These are phyloP conservation scores for Drosophila monieri DNA, from an alignment of 2,888 invertebrate species.

Conservation along the genomic window DNA sequence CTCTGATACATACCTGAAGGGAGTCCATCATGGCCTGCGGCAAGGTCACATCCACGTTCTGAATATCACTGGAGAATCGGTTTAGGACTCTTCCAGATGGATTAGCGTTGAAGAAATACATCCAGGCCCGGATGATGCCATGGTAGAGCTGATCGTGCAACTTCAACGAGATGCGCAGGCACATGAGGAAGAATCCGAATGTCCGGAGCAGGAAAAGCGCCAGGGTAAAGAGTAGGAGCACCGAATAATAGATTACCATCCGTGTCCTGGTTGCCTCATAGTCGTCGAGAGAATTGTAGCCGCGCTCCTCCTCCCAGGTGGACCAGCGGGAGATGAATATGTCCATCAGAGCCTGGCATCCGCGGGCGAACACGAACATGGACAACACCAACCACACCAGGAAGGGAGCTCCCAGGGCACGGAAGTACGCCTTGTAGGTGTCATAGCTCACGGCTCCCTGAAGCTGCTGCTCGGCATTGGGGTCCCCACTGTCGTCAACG, in stretches of 20 bases:
- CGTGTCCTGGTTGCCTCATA: constrained; percentile 56
- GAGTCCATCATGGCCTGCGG: constrained; percentile 87
- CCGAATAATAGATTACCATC: constrained; percentile 77
- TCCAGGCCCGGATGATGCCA: constrained; percentile 88
- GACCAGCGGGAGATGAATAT: constrained; percentile 90
- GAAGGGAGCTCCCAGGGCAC: constrained; percentile 84
- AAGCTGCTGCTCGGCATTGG: constrained; percentile 84
- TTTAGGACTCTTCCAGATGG: constrained; percentile 88
- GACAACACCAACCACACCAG: constrained; percentile 77
- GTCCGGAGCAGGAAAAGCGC: constrained; percentile 85
- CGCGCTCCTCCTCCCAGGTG: constrained; percentile 79
- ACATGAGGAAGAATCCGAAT: constrained; percentile 88
- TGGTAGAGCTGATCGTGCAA: constrained; percentile 92
- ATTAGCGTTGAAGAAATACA: constrained; percentile 91
- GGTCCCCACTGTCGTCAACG: constrained; percentile 31
- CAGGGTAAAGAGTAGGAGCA: constrained; percentile 69
- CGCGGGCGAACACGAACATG: constrained; percentile 86
- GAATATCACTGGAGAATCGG: constrained; percentile 90
- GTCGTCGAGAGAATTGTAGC: constrained; percentile 33
- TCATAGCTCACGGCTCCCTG: constrained; percentile 87
- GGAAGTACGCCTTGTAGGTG: constrained; percentile 86
- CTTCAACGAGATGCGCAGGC: constrained; percentile 89
- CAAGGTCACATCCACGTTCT: constrained; percentile 86
- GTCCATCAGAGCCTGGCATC: constrained; percentile 88
- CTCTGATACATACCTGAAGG: constrained; percentile 83